A percentile compares a stretch with the other conserved stretches of the same genome.
Conservation (phyloP, 1,140 invertebrate genomes). For the Pseudomyrmex pallidus region DNA sequence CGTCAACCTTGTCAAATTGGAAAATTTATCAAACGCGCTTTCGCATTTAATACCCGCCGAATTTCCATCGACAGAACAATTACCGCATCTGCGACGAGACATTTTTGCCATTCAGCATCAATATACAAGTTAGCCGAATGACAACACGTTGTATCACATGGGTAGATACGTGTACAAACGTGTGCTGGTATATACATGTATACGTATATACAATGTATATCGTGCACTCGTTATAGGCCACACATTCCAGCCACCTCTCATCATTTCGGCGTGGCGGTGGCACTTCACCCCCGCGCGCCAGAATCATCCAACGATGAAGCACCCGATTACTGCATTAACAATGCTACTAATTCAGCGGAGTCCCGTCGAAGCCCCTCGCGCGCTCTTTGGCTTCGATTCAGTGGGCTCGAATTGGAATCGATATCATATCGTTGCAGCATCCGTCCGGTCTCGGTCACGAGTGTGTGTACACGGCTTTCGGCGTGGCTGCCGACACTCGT, state of each 20-base stretch:
- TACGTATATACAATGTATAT: not conserved
- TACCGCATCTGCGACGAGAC: constrained; percentile 47
- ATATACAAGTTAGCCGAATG: constrained; percentile 74
- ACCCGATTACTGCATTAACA: constrained; percentile 84
- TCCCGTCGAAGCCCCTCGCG: not conserved
- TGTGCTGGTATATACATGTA: not conserved
- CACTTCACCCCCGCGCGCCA: constrained; percentile 32
- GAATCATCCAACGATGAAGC: constrained; percentile 83
- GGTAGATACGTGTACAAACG: constrained; percentile 52
- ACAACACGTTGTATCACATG: constrained; percentile 81
- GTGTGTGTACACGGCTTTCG: constrained; percentile 76
- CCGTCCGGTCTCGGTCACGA: constrained; percentile 46
- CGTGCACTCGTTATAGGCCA: constrained; percentile 37
- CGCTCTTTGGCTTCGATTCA: constrained; percentile 32
- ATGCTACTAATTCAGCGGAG: constrained; percentile 78
- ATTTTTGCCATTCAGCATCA: constrained; percentile 58
- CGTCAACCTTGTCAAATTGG: not conserved
- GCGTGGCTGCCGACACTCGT: constrained; percentile 80
- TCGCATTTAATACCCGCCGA: constrained; percentile 31
- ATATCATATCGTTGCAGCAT: constrained; percentile 64
- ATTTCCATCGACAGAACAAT: constrained; percentile 64
- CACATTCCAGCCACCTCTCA: constrained; percentile 67
- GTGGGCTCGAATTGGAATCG: constrained; percentile 66
- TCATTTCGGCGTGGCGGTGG: constrained; percentile 70
- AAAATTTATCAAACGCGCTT: constrained; percentile 19